Base-by-base conservation (phyloP, 2,888 invertebrate species). In the Pristionchus mayeri region DNA sequence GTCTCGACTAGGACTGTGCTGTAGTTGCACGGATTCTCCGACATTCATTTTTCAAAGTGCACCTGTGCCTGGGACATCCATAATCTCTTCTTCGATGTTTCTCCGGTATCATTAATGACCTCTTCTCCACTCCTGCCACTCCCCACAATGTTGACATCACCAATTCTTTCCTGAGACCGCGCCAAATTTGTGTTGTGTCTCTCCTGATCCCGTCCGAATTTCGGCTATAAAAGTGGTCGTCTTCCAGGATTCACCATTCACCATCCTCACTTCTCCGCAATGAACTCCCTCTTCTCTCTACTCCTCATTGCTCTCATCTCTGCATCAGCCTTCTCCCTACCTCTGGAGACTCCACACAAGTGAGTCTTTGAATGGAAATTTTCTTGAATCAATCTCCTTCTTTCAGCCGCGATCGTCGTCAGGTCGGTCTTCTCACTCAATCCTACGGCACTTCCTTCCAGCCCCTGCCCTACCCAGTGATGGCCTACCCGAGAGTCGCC, bases 211-310 rank as follows among this genome's bases (percentile, higher is more conserved):
- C 63, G 30, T 34, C 13, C 63, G 11, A 24, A n/a, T 30, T 30
- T 63, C 63, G 11, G 16, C 63, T 63, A 63, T 63, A 63, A 63
- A 63, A 63, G 63, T 9, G n/a, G 30, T 34, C 63, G 63, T 30
- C 54, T 13, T 63, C 34, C 63, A 18, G 2, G 16, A 34, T 34
- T 18, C 13, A 16, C 3, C 63, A 63, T 30, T 63, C 63, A n/a
- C 21, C 54, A 2, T 63, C 34, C 34, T 63, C 30, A 3, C 30
- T 16, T 30, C 60, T 30, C 9, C 13, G 21, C n/a, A 30, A 63
- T 63, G 63, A 30, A 21, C 18, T 63, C 34, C 13, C 21, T 34
- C 30, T 30, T 34, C 63, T 63, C 21, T 18, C 54, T 18, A 13
- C 54, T 63, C 34, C 11, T 63, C 63, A 18, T 30, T 34, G 30